phyloP scores from a whole-genome alignment of 2,113 vertebrate genomes.

The Paralichthys olivaceus region DNA sequence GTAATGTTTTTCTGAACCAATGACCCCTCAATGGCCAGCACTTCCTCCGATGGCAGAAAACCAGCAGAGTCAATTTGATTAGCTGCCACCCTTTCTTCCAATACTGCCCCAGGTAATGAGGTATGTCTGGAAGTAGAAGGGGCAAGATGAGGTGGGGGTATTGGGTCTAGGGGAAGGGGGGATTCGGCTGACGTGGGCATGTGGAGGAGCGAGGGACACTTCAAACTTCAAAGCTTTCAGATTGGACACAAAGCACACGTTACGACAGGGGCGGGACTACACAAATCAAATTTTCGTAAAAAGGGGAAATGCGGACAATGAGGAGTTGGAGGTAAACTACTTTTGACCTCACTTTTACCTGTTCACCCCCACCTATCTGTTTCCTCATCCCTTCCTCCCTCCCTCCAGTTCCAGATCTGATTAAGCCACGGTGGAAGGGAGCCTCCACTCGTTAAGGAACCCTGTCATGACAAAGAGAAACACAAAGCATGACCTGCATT shows the following conservation, averaged over 20 bases:
- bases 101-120: conserved; percentile 80
- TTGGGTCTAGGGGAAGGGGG: conserved; percentile 2
- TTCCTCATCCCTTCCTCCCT: conserved; percentile 42
- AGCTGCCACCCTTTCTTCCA: conserved; percentile 68
- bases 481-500: conserved; percentile 83
- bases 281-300: conserved; percentile 77
- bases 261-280: conserved; percentile 57
- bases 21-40: conserved; percentile 61
- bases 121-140: conserved; percentile 78
- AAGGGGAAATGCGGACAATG: conserved; percentile 73
- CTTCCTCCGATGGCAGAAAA: conserved; percentile 70
- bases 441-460: conserved; percentile 73
- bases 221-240: conserved; percentile 80
- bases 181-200: conserved; percentile 45
- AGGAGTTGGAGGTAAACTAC: conserved; percentile 81
- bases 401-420: conserved; percentile 76
- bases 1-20: conserved; percentile 59
- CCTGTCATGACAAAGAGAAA: conserved; percentile 84
- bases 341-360: conserved; percentile 81
- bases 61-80: conserved; percentile 80
- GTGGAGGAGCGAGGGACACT: conserved; percentile 62
- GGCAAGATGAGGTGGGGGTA: conserved; percentile 69
- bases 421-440: conserved; percentile 75
- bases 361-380: conserved; percentile 57
- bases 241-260: conserved; percentile 79